phyloP scores from a whole-genome alignment of 2,113 vertebrate species.

The Istiophorus platypterus region DNA sequence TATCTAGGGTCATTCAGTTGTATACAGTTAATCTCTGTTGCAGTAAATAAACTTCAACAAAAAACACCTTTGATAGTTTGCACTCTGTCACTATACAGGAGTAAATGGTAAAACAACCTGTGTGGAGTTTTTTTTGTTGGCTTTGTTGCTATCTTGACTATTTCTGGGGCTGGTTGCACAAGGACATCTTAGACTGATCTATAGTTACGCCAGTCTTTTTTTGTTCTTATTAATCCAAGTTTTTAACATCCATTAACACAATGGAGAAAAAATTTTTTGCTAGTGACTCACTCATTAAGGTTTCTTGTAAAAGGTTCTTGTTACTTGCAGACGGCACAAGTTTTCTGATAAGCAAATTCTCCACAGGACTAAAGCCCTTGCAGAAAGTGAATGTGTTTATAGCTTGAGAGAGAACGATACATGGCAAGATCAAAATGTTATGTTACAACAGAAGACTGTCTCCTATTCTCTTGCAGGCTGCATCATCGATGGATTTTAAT shows the following conservation, averaged over 20 bases:
- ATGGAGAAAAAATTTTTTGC: neutral
- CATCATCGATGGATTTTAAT: too few relatives aligned
- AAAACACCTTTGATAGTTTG: neutral
- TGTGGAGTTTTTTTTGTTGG: neutral
- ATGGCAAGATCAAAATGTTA: too few relatives aligned
- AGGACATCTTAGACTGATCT: neutral
- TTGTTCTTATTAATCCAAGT: neutral
- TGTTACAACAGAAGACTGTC: too few relatives aligned
- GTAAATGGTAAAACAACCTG: neutral
- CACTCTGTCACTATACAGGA: neutral
- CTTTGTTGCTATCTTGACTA: neutral
- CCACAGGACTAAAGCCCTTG: too few relatives aligned
- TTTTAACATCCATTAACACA: neutral
- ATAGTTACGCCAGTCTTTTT: neutral
- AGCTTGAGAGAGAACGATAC: too few relatives aligned
- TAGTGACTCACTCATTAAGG: too few relatives aligned
- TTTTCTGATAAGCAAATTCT: too few relatives aligned
- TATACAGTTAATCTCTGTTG: neutral
- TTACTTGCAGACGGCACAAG: too few relatives aligned
- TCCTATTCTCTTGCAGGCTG: too few relatives aligned
- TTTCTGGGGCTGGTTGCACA: slow-evolving; percentile 17
- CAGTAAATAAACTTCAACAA: neutral
- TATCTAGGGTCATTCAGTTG: neutral
- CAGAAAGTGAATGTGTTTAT: too few relatives aligned
- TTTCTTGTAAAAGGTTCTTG: too few relatives aligned